Percentiles rank a stretch among this genome's conserved stretches.
Conservation (phyloP, 2,797 vertebrate genomes). For the Centroberyx gerrardi region DNA sequence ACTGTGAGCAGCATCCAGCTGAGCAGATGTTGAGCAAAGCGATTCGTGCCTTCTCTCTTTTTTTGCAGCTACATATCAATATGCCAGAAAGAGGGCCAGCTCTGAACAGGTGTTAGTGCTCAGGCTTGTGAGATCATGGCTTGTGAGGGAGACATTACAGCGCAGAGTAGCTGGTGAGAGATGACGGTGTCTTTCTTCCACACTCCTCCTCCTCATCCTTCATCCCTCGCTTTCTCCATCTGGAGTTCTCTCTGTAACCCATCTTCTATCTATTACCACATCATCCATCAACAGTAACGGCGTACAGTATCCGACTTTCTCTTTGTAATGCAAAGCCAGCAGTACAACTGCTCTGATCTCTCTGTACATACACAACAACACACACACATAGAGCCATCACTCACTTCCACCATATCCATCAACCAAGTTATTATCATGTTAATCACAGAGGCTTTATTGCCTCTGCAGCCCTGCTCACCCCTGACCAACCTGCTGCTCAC, state of each 20-base stretch:
- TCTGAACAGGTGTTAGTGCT: conserved; percentile 72
- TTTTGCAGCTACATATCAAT: conserved; percentile 47
- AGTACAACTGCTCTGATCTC: conserved; percentile 21
- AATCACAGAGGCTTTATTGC: conserved; percentile 67
- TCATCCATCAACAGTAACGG: conserved; percentile 55
- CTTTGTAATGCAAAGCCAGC: conserved; percentile 33
- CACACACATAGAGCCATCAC: neutral
- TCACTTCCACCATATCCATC: conserved; percentile 49
- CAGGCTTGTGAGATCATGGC: conserved; percentile 64
- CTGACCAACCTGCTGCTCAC: conserved; percentile 46
- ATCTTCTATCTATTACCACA: conserved; percentile 63
- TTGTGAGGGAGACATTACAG: conserved; percentile 53
- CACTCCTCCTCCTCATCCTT: conserved; percentile 48
- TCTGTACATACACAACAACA: conserved; percentile 23
- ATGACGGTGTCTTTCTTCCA: conserved; percentile 44
- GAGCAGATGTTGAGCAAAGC: conserved; percentile 45
- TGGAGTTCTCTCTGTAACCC: conserved; percentile 50
- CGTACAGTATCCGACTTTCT: conserved; percentile 42
- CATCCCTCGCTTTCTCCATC: conserved; percentile 54
- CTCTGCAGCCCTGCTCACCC: conserved; percentile 49
- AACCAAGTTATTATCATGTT: conserved; percentile 59
- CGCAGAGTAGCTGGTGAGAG: conserved; percentile 7
- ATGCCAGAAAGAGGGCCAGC: conserved; percentile 36
- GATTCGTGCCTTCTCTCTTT: conserved; percentile 31
- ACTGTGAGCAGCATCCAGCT: conserved; percentile 33